Percentiles rank a stretch among this genome's conserved stretches.
Evolutionary conservation across 2,797 vertebrate genomes (phyloP).

Genomic region (Lagocephalus sceleratus): DNA sequence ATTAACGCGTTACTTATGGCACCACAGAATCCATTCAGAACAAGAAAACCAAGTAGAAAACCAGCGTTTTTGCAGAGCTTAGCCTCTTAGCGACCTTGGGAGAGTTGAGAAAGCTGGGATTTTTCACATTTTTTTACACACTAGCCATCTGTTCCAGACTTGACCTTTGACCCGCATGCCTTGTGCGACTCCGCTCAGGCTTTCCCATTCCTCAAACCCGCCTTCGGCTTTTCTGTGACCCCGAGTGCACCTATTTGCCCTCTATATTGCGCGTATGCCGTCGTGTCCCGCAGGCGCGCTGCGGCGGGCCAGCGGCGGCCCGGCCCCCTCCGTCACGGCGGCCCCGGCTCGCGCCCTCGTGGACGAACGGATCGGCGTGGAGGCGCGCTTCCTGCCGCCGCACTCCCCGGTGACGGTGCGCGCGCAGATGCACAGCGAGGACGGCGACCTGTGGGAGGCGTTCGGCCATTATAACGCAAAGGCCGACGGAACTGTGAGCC

Average conservation of each 20-base stretch:
- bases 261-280: neutral
- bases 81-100: no score
- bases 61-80: no score
- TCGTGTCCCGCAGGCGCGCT: slow-evolving; percentile 21
- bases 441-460: slow-evolving; percentile 68
- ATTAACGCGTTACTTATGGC: neutral
- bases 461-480: slow-evolving; percentile 62
- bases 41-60: no score
- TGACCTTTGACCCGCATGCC: neutral
- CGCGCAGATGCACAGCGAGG: slow-evolving; percentile 60
- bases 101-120: no score
- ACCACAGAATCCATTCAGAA: no score
- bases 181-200: neutral
- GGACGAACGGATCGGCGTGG: slow-evolving; percentile 61
- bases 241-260: no score
- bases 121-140: neutral
- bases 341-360: slow-evolving; percentile 56
- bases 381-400: slow-evolving; percentile 53
- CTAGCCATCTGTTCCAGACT: neutral
- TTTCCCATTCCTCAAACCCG: no score
- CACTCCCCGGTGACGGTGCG: slow-evolving; percentile 55
- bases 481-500: slow-evolving; percentile 46
- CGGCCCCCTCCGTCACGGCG: slow-evolving; percentile 50
- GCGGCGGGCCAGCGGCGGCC: slow-evolving; percentile 43
- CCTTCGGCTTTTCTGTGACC: neutral